Evolutionary conservation across 2,113 vertebrate species (phyloP).

Genomic region (Salvelinus alpinus): DNA sequence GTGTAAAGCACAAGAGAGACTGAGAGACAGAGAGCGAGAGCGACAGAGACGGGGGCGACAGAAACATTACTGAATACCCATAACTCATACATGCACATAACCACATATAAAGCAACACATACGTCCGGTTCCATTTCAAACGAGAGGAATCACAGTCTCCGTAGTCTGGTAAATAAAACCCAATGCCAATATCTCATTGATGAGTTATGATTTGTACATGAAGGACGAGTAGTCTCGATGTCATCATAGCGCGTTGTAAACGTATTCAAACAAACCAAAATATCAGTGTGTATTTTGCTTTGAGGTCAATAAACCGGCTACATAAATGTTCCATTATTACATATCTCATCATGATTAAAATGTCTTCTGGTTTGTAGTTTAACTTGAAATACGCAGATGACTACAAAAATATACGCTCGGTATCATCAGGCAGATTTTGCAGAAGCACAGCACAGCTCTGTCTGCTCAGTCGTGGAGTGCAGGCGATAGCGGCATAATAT

Average conservation of each 20-base stretch:
- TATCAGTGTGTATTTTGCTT: not conserved
- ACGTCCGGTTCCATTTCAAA: conserved; percentile 1
- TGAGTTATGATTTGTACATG: conserved; percentile 10
- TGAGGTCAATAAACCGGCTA: conserved; percentile 30
- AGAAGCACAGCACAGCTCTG: conserved; percentile 61
- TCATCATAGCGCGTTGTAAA: not conserved
- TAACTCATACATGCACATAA: conserved; percentile 48
- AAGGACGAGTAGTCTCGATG: not conserved
- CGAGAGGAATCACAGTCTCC: not conserved
- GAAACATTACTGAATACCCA: conserved; percentile 16
- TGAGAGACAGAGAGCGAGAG: not conserved
- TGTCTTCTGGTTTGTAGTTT: conserved; percentile 68
- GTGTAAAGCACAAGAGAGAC: not conserved
- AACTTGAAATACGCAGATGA: conserved; percentile 67
- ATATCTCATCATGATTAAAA: conserved; percentile 42
- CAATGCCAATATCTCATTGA: not conserved
- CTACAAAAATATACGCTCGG: conserved; percentile 61
- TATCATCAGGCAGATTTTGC: conserved; percentile 54
- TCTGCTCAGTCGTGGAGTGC: conserved; percentile 62
- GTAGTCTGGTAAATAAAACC: not conserved
- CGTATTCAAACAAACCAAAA: conserved; percentile 7
- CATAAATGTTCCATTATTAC: conserved; percentile 16
- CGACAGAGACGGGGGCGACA: not conserved
- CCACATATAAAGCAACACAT: conserved; percentile 43
- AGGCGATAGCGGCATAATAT: conserved; percentile 62